Base-by-base conservation (phyloP, 2,888 invertebrate species). In the Drosophila anomalipes region DNA sequence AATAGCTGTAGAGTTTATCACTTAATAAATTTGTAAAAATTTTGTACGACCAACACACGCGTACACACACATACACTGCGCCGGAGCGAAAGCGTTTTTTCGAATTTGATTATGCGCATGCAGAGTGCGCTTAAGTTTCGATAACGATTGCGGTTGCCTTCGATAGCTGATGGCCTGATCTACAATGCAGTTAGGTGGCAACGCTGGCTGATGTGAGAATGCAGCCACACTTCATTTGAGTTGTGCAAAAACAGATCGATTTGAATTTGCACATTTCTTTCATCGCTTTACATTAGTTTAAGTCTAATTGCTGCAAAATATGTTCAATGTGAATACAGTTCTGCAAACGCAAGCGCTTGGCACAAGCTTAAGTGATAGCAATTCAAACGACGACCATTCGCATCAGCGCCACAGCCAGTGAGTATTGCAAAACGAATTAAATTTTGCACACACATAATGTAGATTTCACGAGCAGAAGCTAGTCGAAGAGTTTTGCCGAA, bases 391-490 rank as follows among this genome's bases (percentile, higher is more conserved):
- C 30, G 44, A 32, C 4, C 57, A 19, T 44, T 47, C 47, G 53
- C 37, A 30, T 19, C 62, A 54, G 12, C 69, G 67, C 19, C 66
- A 74, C 32, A 82, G 82, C n/a, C 82, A 82, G 82, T 82, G 58
- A 81, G 82, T 82, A 66, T 35, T 19, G 37, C 4, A 30, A 7
- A n/a, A 35, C 16, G 47, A 26, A 26, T 16, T 26, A 22, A 47
- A 26, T n/a, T 14, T 4, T 3, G 16, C n/a, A 14, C 9, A 64
- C n/a, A 22, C 41, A 35, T 39, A 12, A 44, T 30, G 33, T 66
- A 92, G 93, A 49, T 93, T 92, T 59, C 83, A 82, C 28, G 92
- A 91, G 30, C 92, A 93, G 37, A 88, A 84, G 37, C 59, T 89
- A 67, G 72, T 93, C 19, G 89, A 91, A 14, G 41, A 69, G 6